phyloP scores from a whole-genome alignment of 2,888 invertebrate species.

The Drosophila austrosaltans region DNA sequence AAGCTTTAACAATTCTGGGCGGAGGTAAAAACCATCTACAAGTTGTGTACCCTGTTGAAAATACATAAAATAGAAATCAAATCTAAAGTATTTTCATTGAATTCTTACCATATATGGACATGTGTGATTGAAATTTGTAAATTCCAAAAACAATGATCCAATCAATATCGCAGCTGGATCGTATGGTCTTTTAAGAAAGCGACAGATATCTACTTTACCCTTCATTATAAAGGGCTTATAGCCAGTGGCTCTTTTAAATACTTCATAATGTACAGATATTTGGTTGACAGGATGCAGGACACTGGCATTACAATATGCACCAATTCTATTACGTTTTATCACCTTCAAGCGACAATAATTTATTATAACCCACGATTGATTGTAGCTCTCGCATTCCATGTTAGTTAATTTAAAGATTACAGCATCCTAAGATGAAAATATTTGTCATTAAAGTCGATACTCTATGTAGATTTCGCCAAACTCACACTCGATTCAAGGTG shows the following conservation, averaged over 20 bases:
- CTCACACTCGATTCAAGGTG: not conserved
- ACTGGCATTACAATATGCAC: conserved; percentile 32
- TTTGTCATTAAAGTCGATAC: too few species aligned
- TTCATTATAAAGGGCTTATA: conserved; percentile 43
- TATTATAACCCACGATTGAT: conserved; percentile 40
- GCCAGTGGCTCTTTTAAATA: conserved; percentile 31
- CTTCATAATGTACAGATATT: not conserved
- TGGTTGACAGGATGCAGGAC: conserved; percentile 26
- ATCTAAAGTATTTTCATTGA: too few species aligned
- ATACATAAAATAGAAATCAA: not conserved
- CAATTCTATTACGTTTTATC: conserved; percentile 26
- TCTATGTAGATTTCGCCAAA: not conserved
- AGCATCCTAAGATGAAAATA: not conserved
- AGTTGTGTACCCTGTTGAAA: conserved; percentile 30
- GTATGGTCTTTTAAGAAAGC: conserved; percentile 9
- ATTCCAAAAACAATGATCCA: not conserved
- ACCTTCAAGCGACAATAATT: conserved; percentile 43
- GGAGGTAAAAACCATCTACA: conserved; percentile 27
- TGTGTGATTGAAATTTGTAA: too few species aligned
- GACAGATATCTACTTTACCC: conserved; percentile 24
- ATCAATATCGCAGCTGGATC: not conserved
- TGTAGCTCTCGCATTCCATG: conserved; percentile 34
- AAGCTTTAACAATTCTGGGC: conserved; percentile 21
- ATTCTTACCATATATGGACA: not conserved
- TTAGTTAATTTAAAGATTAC: conserved; percentile 31